Base-by-base conservation (phyloP, 2,888 invertebrate species). In the Acanthacorydalis orientalis region DNA sequence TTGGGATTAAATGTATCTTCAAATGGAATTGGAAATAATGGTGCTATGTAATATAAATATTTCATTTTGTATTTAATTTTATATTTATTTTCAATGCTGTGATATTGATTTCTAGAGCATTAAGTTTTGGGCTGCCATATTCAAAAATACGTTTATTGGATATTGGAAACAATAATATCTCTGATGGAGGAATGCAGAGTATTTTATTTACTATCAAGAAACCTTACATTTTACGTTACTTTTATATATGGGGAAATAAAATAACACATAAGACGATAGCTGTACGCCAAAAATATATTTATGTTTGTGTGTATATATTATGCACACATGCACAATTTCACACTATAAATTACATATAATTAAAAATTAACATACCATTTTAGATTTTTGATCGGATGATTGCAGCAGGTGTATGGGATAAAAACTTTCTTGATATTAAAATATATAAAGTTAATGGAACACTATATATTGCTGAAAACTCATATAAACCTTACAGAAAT, bases 71-170 rank as follows among this genome's bases (percentile, higher is more conserved):
- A 15, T 31, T 49, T n/a, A 31, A 11, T 10, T 12, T 12, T 43
- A 43, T 8, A 23, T 43, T 16, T 15, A 4, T 4, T 6, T 15
- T 2, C n/a, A 16, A 3, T 48, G 23, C 11, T 15, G 16, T 16
- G 8, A 39, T 4, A 41, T 48, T 2, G 4, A 47, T 46, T 55
- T 54, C 37, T 51, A 71, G 73, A 56, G 68, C 72, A 0, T 54
- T 76, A 39, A 72, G 72, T 57, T 68, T 68, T 40, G 68, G 68
- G 1, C 52, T 79, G 57, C 76, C 77, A 2, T 73, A 60, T 55
- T 75, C 78, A 0, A 74, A 68, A 63, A 57, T 80, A 8, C 60
- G 72, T 40, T 68, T 72, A 1, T 58, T 80, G 16, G 77, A 80
- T 52, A 61, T 80, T 4, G 67, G 72, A 0, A 55, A 70, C 40